Evolutionary conservation across 2,797 vertebrate genomes (phyloP), one percentile per base, ranked within the genome.

Genomic region (Tamandua tetradactyla): DNA sequence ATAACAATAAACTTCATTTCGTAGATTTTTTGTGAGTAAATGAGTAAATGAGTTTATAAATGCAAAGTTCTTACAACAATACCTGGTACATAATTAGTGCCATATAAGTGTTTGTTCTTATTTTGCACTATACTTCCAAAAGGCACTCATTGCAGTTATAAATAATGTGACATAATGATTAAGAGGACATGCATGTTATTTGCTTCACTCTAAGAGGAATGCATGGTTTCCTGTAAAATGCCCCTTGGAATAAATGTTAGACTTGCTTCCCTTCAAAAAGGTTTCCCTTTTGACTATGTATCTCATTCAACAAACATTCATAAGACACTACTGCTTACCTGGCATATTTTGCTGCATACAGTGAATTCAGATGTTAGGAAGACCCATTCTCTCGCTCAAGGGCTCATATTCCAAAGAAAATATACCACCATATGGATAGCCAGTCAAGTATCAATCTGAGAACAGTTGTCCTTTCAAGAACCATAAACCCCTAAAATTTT

Each of bases 11-110:
- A 76, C 3, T 89, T 66, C 44, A 62, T 30, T 23, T 47, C 5
- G 68, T 14, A 92, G 47, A 79, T 83, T 79, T 94, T 76, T 79
- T 93, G 6, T 64, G 62, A 49, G 8, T n/a, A 80, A 93, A 55
- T n/a, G n/a, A n/a, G 18, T 71, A 47, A 93, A 55, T 40, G 23
- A 42, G 17, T 82, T 64, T 49, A 75, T 76, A 37, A 71, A 72
- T 42, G 18, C 52, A 74, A 64, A 75, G 11, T 69, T 88, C 79
- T 91, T 79, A 71, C 79, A 87, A 52, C 79, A 87, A 52, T 74
- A 1, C 35, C 35, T 75, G 37, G n/a, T 64, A 86, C 15, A 57
- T 3, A 47, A 44, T 25, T 80, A 55, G 49, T 87, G 5, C 30
- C 49, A 32, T 83, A 11, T 27, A 75, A n/a, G 3, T 69, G 11